Evolutionary conservation across 2,113 vertebrate species (phyloP).

Genomic region (Indicator maculatus): DNA sequence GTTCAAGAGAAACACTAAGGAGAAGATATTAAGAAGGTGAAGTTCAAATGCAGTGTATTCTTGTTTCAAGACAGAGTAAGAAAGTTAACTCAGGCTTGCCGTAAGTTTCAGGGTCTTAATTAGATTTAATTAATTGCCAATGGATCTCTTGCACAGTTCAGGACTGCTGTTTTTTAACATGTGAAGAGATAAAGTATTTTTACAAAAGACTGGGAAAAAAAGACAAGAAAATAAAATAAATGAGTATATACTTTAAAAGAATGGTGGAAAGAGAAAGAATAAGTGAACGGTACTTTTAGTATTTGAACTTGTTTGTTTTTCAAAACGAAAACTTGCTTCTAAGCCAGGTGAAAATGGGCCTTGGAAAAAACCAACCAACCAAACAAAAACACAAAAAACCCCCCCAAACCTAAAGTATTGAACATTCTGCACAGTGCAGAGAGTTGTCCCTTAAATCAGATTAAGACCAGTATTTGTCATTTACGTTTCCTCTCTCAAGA

Average conservation of each 20-base stretch:
- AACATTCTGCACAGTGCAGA: background rate
- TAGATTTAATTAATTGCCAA: background rate
- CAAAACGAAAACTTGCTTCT: background rate
- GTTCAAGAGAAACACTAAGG: background rate
- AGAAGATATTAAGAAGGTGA: background rate
- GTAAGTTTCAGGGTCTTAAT: background rate
- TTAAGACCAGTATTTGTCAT: background rate
- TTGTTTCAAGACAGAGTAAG: background rate
- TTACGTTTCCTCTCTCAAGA: background rate
- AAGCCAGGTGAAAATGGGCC: background rate
- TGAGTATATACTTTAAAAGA: background rate
- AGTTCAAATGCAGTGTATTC: background rate
- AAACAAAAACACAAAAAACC: no score
- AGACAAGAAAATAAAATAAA: background rate
- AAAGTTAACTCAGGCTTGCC: background rate
- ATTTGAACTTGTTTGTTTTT: background rate
- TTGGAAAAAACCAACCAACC: background rate
- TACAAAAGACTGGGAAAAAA: background rate
- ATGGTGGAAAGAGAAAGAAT: background rate
- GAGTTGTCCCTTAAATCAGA: background rate
- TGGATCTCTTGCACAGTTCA: background rate
- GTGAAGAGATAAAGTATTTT: background rate
- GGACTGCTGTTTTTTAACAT: background rate
- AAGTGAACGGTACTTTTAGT: background rate
- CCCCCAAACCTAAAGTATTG: no score